Percentiles rank a stretch among this genome's conserved stretches.
phyloP scores from a whole-genome alignment of 2,113 vertebrate species.

The Serilophus lunatus region DNA sequence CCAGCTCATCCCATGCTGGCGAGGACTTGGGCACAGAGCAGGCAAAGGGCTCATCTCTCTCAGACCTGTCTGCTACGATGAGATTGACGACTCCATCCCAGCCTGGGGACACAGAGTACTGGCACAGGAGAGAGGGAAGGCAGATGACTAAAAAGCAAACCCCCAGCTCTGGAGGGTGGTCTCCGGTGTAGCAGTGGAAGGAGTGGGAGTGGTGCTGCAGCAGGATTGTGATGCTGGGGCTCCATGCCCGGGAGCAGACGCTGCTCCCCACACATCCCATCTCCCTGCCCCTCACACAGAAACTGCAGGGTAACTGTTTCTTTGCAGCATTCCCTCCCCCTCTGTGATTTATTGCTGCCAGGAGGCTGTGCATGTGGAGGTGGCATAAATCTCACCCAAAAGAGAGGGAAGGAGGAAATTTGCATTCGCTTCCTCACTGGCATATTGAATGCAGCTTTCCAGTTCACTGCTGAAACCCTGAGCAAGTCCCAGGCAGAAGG shows the following conservation, averaged over 20 bases:
- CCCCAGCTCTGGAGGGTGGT: neutral
- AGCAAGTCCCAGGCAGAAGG: neutral
- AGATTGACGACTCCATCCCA: neutral
- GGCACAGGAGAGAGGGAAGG: neutral
- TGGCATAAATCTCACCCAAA: slow-evolving; percentile 64
- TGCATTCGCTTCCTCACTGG: slow-evolving; percentile 1
- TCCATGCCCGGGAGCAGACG: neutral
- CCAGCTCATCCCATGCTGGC: neutral
- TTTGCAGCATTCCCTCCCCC: slow-evolving; percentile 16
- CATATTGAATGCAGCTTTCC: slow-evolving; percentile 17
- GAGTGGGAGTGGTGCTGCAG: neutral
- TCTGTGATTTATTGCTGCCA: slow-evolving; percentile 54
- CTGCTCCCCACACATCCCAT: neutral
- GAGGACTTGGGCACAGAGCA: neutral
- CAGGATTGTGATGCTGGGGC: neutral
- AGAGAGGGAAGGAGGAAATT: slow-evolving; percentile 43
- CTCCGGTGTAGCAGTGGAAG: neutral
- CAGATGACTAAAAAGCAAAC: neutral
- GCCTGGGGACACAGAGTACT: neutral
- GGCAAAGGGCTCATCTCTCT: neutral
- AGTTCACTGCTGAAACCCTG: neutral
- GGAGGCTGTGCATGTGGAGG: slow-evolving; percentile 49
- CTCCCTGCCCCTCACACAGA: neutral
- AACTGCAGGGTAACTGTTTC: neutral
- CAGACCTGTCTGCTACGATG: neutral